Percentiles rank a stretch among this genome's conserved stretches.
Conservation (phyloP, 64 coral and sea anemone species). For the Actinia equina region DNA sequence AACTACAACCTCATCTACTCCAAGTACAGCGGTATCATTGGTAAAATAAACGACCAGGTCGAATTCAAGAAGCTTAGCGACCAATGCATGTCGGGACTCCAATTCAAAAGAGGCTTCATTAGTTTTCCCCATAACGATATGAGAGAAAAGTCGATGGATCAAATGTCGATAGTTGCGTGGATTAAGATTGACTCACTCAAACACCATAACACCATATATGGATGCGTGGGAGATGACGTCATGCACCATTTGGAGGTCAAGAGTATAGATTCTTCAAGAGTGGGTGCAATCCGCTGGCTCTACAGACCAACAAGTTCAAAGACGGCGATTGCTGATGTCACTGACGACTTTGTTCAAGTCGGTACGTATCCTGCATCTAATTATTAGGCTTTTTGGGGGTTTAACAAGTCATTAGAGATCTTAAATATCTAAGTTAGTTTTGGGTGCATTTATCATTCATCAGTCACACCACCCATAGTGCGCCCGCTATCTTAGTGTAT, state of each 20-base stretch:
- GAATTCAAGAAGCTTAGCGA: slow-evolving; percentile 6
- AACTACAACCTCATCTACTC: background rate
- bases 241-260: slow-evolving; percentile 21
- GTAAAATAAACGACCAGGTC: background rate
- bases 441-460: too few relatives aligned
- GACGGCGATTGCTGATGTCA: background rate
- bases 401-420: too few relatives aligned
- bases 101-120: background rate
- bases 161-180: slow-evolving; percentile 20
- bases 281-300: slow-evolving; percentile 22
- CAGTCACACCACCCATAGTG: too few relatives aligned
- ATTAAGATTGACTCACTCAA: slow-evolving; percentile 20
- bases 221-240: slow-evolving; percentile 1
- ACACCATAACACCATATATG: slow-evolving; percentile 33
- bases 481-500: too few relatives aligned
- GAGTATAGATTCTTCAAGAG: background rate
- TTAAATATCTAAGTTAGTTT: too few relatives aligned
- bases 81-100: background rate
- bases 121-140: background rate
- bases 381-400: too few relatives aligned
- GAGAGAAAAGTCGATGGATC: slow-evolving; percentile 16
- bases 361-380: background rate
- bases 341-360: slow-evolving; percentile 6
- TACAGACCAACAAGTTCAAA: background rate
- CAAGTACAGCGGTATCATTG: background rate